These are phyloP conservation scores for Diglossa brunneiventris DNA, from an alignment of 2,113 vertebrate species.

Conservation along the genomic window DNA sequence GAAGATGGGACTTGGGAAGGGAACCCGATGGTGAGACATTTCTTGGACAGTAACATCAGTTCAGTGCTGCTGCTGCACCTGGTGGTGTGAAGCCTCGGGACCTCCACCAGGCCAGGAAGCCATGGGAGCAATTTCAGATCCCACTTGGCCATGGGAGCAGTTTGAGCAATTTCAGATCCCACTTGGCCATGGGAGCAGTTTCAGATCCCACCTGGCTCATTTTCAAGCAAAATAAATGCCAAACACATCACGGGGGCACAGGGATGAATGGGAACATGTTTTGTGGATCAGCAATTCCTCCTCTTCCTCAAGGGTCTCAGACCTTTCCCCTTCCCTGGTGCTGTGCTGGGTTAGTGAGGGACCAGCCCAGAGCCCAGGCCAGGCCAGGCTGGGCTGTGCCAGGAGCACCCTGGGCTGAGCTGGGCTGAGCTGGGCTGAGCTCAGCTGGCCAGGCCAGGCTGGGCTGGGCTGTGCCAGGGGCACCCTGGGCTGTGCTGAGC, in stretches of 20 bases:
- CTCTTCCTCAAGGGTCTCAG: not conserved
- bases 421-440: too few relatives aligned
- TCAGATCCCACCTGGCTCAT: not conserved
- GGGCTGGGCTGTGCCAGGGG: not conserved
- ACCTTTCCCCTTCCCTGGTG: rapidly evolving
- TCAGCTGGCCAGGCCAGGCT: too few relatives aligned
- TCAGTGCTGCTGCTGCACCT: not conserved
- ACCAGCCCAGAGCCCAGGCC: not conserved
- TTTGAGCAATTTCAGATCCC: too few relatives aligned
- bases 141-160: not conserved
- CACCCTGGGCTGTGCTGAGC: not conserved
- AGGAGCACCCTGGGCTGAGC: too few relatives aligned
- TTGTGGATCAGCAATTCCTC: not conserved
- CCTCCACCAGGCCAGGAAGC: not conserved
- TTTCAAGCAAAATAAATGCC: not conserved
- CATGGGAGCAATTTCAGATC: not conserved
- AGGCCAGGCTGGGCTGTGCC: not conserved
- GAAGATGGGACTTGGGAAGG: not conserved
- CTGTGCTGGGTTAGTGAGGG: not conserved
- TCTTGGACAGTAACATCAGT: not conserved
- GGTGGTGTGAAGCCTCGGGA: not conserved
- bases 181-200: not conserved
- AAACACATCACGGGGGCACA: rapidly evolving
- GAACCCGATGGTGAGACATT: not conserved
- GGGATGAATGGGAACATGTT: too few relatives aligned